Evolutionary conservation across 2,113 vertebrate genomes (phyloP).

Genomic region (Mirounga angustirostris): DNA sequence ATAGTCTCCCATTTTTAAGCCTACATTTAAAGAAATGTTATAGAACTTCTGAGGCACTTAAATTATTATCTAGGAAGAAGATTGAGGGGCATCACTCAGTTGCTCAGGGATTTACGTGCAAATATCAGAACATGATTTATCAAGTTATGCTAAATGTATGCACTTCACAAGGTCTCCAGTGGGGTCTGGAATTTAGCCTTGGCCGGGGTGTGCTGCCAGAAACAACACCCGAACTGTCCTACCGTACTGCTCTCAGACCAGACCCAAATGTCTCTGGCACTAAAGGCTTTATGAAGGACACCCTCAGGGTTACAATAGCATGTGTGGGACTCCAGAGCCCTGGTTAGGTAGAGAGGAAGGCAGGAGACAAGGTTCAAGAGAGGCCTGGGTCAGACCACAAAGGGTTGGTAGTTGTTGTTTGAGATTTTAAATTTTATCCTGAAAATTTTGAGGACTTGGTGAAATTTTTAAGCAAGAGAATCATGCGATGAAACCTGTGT

Average conservation of each 20-base stretch:
- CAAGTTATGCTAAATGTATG: neutral
- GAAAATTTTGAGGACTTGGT: neutral
- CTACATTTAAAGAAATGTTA: neutral
- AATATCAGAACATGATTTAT: neutral
- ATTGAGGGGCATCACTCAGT: neutral
- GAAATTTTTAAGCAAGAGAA: neutral
- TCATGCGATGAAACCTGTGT: neutral
- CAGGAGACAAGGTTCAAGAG: neutral
- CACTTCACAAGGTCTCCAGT: neutral
- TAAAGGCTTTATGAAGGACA: neutral
- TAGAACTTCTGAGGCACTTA: neutral
- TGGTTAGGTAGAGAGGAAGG: neutral
- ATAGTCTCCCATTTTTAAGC: neutral
- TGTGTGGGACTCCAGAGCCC: neutral
- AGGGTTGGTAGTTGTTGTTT: neutral
- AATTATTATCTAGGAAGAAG: neutral
- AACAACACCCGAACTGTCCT: neutral
- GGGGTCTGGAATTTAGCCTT: neutral
- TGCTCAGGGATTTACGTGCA: neutral
- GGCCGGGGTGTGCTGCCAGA: neutral
- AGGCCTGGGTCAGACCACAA: neutral
- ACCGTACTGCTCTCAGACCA: neutral
- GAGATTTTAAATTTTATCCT: constrained; percentile 29
- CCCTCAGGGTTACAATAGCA: rapidly evolving
- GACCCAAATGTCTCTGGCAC: neutral